phyloP scores from a whole-genome alignment of 1,140 invertebrate genomes.

The Pinna nobilis region DNA sequence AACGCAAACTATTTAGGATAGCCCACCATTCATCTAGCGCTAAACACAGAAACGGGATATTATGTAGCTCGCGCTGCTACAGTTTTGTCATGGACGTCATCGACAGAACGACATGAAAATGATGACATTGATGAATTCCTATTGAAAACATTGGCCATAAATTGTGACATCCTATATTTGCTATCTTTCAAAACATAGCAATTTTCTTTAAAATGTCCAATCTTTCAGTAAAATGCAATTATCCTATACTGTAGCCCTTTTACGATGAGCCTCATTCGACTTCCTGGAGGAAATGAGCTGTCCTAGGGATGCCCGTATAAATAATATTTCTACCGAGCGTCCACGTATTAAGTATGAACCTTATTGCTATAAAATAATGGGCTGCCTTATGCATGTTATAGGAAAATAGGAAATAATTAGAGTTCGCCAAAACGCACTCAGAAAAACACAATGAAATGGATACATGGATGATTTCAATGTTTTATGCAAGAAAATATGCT shows the following conservation, averaged over 20 bases:
- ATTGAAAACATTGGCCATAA: neutral
- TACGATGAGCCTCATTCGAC: conserved; percentile 12
- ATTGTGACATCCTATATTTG: too few relatives aligned
- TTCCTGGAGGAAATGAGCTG: conserved; percentile 47
- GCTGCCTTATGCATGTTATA: conserved; percentile 19
- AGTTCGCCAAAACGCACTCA: conserved; percentile 29
- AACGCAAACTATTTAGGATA: too few relatives aligned
- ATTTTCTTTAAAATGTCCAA: neutral
- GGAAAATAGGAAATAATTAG: conserved; percentile 46
- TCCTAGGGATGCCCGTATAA: conserved; percentile 37
- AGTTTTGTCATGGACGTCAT: conserved; percentile 5
- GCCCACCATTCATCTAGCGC: too few relatives aligned
- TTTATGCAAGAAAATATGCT: conserved; percentile 44
- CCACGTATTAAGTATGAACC: conserved; percentile 23
- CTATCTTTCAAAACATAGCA: neutral
- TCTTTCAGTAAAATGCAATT: conserved; percentile 31
- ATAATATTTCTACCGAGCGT: conserved; percentile 36
- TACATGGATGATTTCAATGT: conserved; percentile 41
- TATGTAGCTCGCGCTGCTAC: neutral
- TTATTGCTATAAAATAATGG: conserved; percentile 31
- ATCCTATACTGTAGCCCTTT: conserved; percentile 17
- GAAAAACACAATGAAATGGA: conserved; percentile 23
- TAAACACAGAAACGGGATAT: neutral
- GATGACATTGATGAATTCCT: conserved; percentile 1
- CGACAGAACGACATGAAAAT: conserved; percentile 1